These are phyloP conservation scores for Penaeus indicus DNA, from an alignment of 1,140 invertebrate species.

Conservation along the genomic window DNA sequence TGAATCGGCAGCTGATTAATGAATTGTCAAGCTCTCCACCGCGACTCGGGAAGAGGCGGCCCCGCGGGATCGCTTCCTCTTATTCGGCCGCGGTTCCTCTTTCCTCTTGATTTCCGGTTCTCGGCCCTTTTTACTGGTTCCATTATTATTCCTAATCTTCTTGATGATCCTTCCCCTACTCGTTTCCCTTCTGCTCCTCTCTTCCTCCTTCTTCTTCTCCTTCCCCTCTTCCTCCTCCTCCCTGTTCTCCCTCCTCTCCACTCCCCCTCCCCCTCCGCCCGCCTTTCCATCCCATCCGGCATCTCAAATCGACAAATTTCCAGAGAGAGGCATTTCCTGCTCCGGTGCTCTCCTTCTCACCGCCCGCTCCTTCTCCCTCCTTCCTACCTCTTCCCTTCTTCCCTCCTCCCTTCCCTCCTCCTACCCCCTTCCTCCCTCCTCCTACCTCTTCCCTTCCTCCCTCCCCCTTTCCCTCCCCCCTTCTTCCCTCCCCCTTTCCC, in stretches of 20 bases:
- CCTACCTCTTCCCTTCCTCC: too few relatives aligned
- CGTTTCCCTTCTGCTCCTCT: conserved; percentile 7
- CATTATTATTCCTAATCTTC: background rate
- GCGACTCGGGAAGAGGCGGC: background rate
- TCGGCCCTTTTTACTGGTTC: too few relatives aligned
- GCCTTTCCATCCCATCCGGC: background rate
- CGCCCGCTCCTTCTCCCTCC: background rate
- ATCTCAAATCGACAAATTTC: background rate
- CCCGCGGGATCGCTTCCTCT: background rate
- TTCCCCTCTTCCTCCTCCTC: conserved; percentile 1
- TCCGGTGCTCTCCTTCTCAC: background rate
- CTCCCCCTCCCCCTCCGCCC: background rate
- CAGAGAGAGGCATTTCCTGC: too few relatives aligned
- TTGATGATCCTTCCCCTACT: background rate
- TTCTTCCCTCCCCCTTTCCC: background rate
- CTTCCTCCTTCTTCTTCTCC: conserved; percentile 7
- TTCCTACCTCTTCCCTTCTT: too few relatives aligned
- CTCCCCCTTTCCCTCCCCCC: background rate
- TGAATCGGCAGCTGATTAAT: conserved; percentile 53
- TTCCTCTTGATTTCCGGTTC: too few relatives aligned
- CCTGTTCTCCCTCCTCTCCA: background rate
- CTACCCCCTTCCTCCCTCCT: too few relatives aligned
- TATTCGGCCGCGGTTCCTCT: too few relatives aligned
- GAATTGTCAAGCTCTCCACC: conserved; percentile 46
- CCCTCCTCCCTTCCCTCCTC: too few relatives aligned